Evolutionary conservation across 1,140 invertebrate genomes (phyloP), one percentile per base, ranked within the genome.

Genomic region (Temnothorax curvispinosus): DNA sequence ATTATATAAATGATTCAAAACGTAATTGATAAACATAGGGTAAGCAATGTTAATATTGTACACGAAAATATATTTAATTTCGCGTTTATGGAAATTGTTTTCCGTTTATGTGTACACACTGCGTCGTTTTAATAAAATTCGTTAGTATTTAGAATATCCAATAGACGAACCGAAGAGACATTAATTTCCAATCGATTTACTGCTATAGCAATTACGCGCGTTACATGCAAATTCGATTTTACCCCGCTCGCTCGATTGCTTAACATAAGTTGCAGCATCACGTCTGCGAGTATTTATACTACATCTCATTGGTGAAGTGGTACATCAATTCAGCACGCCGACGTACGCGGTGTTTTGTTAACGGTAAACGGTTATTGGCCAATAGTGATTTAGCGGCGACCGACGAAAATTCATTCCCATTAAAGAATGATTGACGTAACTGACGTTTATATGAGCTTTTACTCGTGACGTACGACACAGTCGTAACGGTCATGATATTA

Each of bases 301-400:
- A 88, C 86, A 82, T 82, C 87, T 87, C 88, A 87, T 89, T 89
- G 88, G 88, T 71, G 69, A 89, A 88, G 88, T 87, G 88, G 88
- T 89, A 82, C 87, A 89, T 89, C 85, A 77, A 87, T 89, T 89
- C 87, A 89, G 56, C 62, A 27, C 27, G 67, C 38, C 56, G 85
- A 76, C 60, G 44, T 41, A 85, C 75, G 87, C 75, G 69, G 50
- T 54, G 88, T 58, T 82, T 89, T 85, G 84, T 89, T 89, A 89
- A 89, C 84, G 88, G 81, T 89, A 72, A 89, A 89, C 84, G 88
- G 88, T 89, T 89, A 89, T 89, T 89, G 84, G 88, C 88, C 62
- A 67, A 87, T 72, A 86, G 74, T 87, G 88, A 89, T 89, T 89
- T 71, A 81, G 54, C 50, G 7, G 54, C 32, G 52, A 58, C 69